phyloP scores from a whole-genome alignment of 1,140 invertebrate genomes.

The Paraescarpia echinospica region DNA sequence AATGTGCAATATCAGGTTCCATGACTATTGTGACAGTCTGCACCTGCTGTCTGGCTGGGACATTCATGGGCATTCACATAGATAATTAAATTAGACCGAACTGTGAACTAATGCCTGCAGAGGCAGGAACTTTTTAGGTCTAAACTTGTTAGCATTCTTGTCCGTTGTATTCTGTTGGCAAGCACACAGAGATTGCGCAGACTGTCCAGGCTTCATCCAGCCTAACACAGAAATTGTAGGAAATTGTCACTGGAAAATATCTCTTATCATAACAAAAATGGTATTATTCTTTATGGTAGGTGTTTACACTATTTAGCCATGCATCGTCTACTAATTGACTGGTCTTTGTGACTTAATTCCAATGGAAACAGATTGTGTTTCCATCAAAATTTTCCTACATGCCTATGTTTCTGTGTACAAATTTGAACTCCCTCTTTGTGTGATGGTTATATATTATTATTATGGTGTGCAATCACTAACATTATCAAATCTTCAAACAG shows the following conservation, averaged over 20 bases:
- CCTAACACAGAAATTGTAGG: background rate
- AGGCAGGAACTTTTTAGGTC: background rate
- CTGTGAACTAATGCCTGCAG: background rate
- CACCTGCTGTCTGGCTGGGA: background rate
- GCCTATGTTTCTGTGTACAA: background rate
- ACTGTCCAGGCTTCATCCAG: background rate
- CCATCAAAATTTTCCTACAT: background rate
- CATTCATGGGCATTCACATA: background rate
- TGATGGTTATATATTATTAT: background rate
- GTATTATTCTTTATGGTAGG: too few relatives aligned
- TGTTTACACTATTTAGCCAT: background rate
- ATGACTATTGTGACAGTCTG: background rate
- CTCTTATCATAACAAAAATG: too few relatives aligned
- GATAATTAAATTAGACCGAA: background rate
- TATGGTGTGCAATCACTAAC: background rate
- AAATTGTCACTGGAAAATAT: background rate
- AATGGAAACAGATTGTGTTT: background rate
- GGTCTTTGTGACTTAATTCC: background rate
- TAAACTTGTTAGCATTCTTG: background rate
- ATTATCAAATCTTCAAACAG: background rate
- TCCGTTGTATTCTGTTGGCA: background rate
- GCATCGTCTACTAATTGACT: background rate
- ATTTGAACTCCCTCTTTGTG: background rate
- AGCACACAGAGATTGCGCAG: background rate
- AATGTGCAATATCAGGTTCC: background rate